These are phyloP conservation scores for Colistium nudipinnis DNA, from an alignment of 2,113 vertebrate species.

Conservation along the genomic window DNA sequence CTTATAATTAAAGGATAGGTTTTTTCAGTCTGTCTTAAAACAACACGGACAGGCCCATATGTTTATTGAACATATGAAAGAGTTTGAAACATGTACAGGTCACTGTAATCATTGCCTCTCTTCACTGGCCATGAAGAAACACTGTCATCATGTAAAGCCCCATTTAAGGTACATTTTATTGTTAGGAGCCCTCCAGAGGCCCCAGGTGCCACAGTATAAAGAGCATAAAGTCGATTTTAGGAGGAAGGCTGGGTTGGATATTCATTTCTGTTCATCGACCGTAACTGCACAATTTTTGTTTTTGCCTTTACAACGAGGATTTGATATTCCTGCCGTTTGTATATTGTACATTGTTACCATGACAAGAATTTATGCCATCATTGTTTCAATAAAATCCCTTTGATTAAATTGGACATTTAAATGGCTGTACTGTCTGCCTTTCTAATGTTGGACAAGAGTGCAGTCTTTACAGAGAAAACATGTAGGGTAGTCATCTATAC, in stretches of 20 bases:
- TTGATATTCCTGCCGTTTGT: not conserved
- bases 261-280: too few relatives aligned
- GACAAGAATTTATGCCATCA: too few relatives aligned
- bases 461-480: conserved; percentile 9
- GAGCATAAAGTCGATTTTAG: not conserved
- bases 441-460: not conserved
- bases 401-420: too few relatives aligned
- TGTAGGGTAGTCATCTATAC: not conserved
- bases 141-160: not conserved
- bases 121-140: not conserved
- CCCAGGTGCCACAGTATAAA: not conserved
- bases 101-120: not conserved
- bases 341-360: too few relatives aligned
- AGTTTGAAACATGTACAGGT: not conserved
- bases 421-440: not conserved
- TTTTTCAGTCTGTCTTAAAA: not conserved
- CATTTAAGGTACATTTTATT: not conserved
- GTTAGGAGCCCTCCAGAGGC: not conserved
- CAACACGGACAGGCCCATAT: not conserved
- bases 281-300: not conserved
- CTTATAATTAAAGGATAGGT: conserved; percentile 19
- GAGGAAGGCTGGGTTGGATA: not conserved
- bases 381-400: too few relatives aligned
- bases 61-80: conserved; percentile 11
- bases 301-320: not conserved